Conservation (phyloP, 2,113 vertebrate species). For the Tetraodon nigroviridis region DNA sequence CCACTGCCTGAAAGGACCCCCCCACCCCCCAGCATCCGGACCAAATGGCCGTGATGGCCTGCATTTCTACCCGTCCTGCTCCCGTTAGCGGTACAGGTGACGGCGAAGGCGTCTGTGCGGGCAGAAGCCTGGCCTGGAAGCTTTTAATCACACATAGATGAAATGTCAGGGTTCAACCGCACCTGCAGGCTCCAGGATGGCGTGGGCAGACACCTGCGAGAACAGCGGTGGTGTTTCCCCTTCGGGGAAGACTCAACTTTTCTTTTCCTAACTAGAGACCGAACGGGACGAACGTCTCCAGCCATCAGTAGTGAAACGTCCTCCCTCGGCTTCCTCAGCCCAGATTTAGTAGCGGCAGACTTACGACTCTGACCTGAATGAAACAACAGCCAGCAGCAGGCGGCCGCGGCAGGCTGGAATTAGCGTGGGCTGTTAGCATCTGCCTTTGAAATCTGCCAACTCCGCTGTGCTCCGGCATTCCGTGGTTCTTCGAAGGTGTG, state of each 20-base stretch:
- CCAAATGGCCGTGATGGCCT: conserved; percentile 37
- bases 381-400: conserved; percentile 14
- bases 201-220: too few relatives aligned
- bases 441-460: conserved; percentile 11
- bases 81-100: too few relatives aligned
- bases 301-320: too few relatives aligned
- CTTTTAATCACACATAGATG: too few relatives aligned
- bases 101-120: too few relatives aligned
- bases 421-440: conserved; percentile 18
- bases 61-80: background rate
- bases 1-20: conserved; percentile 38
- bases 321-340: conserved; percentile 18
- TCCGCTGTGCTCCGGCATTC: background rate
- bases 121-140: too few relatives aligned
- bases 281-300: too few relatives aligned
- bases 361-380: conserved; percentile 20
- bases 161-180: too few relatives aligned
- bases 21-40: conserved; percentile 27
- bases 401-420: background rate
- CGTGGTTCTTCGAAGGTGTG: background rate
- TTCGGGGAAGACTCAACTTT: too few relatives aligned
- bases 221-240: too few relatives aligned
- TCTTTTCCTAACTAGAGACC: too few relatives aligned
- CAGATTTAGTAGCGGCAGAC: conserved; percentile 2
- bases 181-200: too few relatives aligned